Conservation (phyloP, 2,888 invertebrate genomes). For the Sarcophaga rosellei region DNA sequence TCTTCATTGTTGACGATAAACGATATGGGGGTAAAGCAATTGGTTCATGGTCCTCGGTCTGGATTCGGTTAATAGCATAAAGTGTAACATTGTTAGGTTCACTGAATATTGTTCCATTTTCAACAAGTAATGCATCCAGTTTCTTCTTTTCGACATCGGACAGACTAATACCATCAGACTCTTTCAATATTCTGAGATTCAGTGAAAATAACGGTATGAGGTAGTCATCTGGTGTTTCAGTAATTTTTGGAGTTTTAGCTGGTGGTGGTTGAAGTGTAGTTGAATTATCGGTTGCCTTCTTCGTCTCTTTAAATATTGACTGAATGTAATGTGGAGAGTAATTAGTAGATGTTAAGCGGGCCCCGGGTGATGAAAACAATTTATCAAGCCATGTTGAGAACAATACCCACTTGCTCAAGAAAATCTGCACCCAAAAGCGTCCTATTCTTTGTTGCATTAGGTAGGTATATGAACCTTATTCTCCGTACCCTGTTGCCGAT, state of each 20-base stretch:
- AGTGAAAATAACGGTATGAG: conserved; percentile 43
- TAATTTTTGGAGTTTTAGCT: neutral
- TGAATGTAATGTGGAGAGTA: conserved; percentile 13
- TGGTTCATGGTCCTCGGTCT: conserved; percentile 32
- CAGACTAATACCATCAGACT: conserved; percentile 47
- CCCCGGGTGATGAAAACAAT: conserved; percentile 5
- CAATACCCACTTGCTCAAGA: conserved; percentile 41
- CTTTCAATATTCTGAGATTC: no score
- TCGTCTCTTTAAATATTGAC: neutral
- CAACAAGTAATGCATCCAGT: conserved; percentile 30
- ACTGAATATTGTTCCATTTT: conserved; percentile 13
- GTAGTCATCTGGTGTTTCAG: conserved; percentile 4
- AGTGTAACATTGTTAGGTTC: neutral
- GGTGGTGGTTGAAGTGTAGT: neutral
- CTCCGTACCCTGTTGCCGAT: neutral
- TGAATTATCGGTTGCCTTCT: neutral
- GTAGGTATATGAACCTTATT: conserved; percentile 8
- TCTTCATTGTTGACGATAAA: neutral
- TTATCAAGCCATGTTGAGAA: conserved; percentile 34
- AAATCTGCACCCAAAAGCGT: conserved; percentile 39
- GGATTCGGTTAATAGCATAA: no score
- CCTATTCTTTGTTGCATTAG: conserved; percentile 16
- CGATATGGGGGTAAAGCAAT: conserved; percentile 3
- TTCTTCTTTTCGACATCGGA: conserved; percentile 14
- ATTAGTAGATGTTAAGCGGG: neutral